A percentile compares a stretch with the other conserved stretches of the same genome.
phyloP scores from a whole-genome alignment of 2,113 vertebrate species.

The Tringa solitaria region DNA sequence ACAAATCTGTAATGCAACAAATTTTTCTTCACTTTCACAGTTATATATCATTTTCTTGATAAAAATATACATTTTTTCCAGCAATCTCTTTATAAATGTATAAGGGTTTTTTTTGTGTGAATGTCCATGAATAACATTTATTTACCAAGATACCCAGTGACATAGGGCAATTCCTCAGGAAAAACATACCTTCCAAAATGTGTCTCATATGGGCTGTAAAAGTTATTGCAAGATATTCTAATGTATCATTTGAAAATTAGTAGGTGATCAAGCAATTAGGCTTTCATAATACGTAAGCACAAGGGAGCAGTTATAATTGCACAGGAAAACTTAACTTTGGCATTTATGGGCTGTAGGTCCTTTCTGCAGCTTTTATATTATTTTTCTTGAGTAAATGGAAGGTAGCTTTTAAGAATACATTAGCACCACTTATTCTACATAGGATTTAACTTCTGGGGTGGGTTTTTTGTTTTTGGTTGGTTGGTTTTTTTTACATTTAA shows the following conservation, averaged over 20 bases:
- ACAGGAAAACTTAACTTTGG: neutral
- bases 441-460: neutral
- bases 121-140: neutral
- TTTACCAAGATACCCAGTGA: neutral
- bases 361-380: neutral
- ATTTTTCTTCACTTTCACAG: neutral
- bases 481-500: neutral
- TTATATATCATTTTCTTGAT: neutral
- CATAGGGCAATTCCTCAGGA: neutral
- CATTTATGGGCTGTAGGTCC: neutral
- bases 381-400: neutral
- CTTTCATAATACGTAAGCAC: neutral
- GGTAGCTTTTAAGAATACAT: neutral
- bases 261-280: neutral
- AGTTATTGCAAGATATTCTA: neutral
- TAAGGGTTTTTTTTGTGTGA: neutral
- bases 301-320: neutral
- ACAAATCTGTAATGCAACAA: neutral
- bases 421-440: neutral
- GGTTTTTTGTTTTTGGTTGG: too few species aligned
- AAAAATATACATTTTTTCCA: neutral
- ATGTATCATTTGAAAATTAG: neutral
- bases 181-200: neutral
- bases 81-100: neutral
- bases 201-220: neutral